Conservation (phyloP, 2,888 invertebrate species). For the Lordiphosa andalusiaca region DNA sequence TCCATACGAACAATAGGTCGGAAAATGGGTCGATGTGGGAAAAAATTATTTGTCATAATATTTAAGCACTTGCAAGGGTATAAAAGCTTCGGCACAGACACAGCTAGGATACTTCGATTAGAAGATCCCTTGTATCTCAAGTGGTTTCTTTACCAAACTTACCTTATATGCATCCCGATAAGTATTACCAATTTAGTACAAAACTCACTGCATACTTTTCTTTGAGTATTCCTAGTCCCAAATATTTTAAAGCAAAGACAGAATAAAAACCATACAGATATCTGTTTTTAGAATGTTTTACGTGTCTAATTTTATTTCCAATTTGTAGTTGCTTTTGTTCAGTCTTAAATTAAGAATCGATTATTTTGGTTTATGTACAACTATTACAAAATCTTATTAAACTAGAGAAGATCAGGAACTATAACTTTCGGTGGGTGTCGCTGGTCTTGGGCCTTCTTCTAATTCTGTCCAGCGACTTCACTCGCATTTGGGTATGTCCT, state of each 20-base stretch:
- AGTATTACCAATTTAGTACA: too few species aligned
- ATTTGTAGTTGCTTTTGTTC: constrained; percentile 19
- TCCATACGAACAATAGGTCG: too few species aligned
- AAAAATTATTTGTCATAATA: too few species aligned
- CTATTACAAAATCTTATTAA: constrained; percentile 37
- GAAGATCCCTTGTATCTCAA: too few species aligned
- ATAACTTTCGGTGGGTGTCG: constrained; percentile 47
- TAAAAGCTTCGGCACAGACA: too few species aligned
- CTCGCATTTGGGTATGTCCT: not conserved
- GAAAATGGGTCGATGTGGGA: too few species aligned
- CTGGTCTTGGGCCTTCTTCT: constrained; percentile 23
- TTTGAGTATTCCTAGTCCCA: too few species aligned
- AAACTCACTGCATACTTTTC: too few species aligned
- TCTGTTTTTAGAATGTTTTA: constrained; percentile 9
- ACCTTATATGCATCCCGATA: too few species aligned
- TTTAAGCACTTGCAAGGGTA: too few species aligned
- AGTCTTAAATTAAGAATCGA: constrained; percentile 41
- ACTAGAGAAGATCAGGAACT: constrained; percentile 60
- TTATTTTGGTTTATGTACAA: constrained; percentile 35
- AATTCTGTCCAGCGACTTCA: constrained; percentile 3
- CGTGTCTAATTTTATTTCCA: constrained; percentile 30
- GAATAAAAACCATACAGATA: not conserved
- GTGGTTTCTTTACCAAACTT: too few species aligned
- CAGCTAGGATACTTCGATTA: too few species aligned
- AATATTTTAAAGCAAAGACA: not conserved